Evolutionary conservation across 2,113 vertebrate genomes (phyloP).

Genomic region (Alligator mississippiensis): DNA sequence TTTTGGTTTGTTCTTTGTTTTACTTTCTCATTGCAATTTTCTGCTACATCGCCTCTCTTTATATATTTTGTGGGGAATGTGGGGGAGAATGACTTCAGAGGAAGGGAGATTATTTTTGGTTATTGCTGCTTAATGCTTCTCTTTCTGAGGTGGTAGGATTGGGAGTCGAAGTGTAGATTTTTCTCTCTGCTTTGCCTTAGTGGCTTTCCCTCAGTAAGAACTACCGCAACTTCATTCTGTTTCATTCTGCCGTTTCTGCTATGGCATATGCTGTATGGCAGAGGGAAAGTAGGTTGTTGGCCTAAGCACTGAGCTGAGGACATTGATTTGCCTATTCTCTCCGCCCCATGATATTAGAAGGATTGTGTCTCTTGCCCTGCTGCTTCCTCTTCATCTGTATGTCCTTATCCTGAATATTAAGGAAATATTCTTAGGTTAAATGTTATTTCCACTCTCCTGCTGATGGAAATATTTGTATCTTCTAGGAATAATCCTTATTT

Average conservation of each 20-base stretch:
- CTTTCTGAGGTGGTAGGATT: background rate
- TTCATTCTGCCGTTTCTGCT: background rate
- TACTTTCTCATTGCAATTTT: no score
- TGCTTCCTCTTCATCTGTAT: background rate
- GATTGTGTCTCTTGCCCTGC: background rate
- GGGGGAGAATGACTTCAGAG: no score
- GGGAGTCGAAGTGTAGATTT: background rate
- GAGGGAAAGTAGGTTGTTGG: background rate
- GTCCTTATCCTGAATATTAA: background rate
- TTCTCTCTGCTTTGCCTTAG: background rate
- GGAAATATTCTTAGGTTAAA: background rate
- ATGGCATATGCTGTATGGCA: background rate
- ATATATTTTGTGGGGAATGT: no score
- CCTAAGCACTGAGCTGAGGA: background rate
- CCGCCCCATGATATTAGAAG: background rate
- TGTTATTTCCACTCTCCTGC: constrained; percentile 1
- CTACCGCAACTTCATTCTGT: background rate
- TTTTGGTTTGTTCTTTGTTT: background rate
- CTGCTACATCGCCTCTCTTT: no score
- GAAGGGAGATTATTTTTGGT: background rate
- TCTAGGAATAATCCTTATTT: background rate
- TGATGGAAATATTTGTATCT: background rate
- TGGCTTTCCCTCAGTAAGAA: background rate
- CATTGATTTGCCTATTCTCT: background rate
- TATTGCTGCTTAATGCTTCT: background rate